Evolutionary conservation across 2,797 vertebrate genomes (phyloP).

Genomic region (Siniperca undulata): DNA sequence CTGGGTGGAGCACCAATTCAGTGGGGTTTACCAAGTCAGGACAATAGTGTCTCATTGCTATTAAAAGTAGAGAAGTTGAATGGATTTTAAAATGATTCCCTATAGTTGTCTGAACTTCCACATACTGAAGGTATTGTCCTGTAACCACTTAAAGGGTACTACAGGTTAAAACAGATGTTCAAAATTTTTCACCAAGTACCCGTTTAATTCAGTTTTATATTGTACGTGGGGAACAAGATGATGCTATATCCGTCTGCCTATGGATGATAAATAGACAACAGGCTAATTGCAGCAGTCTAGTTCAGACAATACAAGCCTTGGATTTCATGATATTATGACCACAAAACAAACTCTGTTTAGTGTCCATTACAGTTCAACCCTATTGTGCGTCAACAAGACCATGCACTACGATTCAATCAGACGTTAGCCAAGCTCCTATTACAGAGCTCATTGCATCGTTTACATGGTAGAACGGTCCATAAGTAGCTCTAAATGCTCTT

Average conservation of each 20-base stretch:
- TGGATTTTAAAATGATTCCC: not conserved
- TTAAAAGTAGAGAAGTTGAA: not conserved
- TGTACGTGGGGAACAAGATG: slow-evolving; percentile 14
- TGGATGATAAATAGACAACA: slow-evolving; percentile 64
- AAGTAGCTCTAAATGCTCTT: slow-evolving; percentile 89
- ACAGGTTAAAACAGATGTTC: slow-evolving; percentile 12
- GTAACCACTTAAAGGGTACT: not conserved
- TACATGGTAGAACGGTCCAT: slow-evolving; percentile 85
- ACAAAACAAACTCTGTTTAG: slow-evolving; percentile 81
- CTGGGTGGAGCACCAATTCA: not conserved
- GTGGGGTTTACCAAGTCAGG: not conserved
- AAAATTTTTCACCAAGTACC: slow-evolving; percentile 17
- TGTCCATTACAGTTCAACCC: slow-evolving; percentile 81
- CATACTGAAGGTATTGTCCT: not conserved
- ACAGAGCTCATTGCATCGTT: slow-evolving; percentile 85
- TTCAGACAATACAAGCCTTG: slow-evolving; percentile 74
- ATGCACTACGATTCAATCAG: slow-evolving; percentile 86
- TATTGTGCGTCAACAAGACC: slow-evolving; percentile 80
- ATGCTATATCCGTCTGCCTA: slow-evolving; percentile 37
- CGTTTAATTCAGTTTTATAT: slow-evolving; percentile 27
- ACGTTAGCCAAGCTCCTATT: slow-evolving; percentile 84
- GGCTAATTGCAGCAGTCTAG: slow-evolving; percentile 70
- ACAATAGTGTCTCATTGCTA: not conserved
- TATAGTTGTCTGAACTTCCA: not conserved
- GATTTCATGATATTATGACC: slow-evolving; percentile 80